Base-by-base conservation (phyloP, 2,113 vertebrate species). In the Miniopterus natalensis region DNA sequence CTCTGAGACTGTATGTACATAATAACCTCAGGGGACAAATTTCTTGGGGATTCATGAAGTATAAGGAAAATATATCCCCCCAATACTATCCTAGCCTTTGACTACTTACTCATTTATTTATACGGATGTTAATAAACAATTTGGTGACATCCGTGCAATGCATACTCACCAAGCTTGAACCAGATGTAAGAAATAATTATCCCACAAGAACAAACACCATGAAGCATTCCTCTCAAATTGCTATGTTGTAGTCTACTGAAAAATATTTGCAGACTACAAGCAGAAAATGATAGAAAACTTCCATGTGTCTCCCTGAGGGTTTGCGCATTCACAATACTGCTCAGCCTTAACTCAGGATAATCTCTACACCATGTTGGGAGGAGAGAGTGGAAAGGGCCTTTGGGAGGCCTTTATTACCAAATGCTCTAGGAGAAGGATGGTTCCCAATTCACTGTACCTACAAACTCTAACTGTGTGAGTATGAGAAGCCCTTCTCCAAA, bases 211-310 rank as follows among this genome's bases (percentile, higher is more conserved):
- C n/a, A 78, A 87, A 90, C 40, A 78, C 14, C 49, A 74, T 14
- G 83, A 87, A 92, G 45, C 49, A 77, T 59, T 88, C 63, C 79
- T 78, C 57, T 70, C 40, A 49, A 63, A 51, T 0, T 42, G 42
- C 55, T 81, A 11, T 66, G 55, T 1, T 45, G 59, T 25, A 68
- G 55, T 83, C 83, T 31, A 29, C 57, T 57, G 40, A 78, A 84
- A 95, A 94, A 53, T 79, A 90, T 59, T 45, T 81, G 81, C 71
- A 89, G 88, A 74, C 40, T 84, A 61, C 73, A 73, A 91, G 70
- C 3, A n/a, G 75, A 70, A 94, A 87, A 84, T 45, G 18, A 90
- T 6, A 74, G 70, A 84, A 93, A 88, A 83, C 23, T 75, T 88
- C 36, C 70, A 84, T 3, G 29, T 68, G 31, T 90, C 84, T 93